Evolutionary conservation across 2,113 vertebrate species (phyloP), one percentile per base, ranked within the genome.

Genomic region (Mormyrus iriodes): DNA sequence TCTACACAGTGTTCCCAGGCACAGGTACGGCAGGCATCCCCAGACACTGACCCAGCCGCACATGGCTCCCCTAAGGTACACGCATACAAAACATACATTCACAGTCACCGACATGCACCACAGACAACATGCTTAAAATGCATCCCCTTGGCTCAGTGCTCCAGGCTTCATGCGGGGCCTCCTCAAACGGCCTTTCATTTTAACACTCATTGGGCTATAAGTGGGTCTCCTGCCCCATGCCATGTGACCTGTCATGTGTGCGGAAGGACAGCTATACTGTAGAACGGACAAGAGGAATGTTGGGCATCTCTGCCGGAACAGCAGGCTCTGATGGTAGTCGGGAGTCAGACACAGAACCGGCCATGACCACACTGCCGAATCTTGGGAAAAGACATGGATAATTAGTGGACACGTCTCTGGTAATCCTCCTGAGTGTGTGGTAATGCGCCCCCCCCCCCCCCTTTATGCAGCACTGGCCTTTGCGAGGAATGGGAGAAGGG

Each of bases 1-100:
- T 90, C 92, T 85, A 86, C 91, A 89, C 92, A 93, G 91, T 90
- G 92, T 82, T 69, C 79, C 35, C 73, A 83, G 49, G 35, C 76
- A 82, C 88, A 89, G 76, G 76, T 44, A 88, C 15, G 10, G n/a
- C n/a, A 27, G 31, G 17, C 7, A 48, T 84, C 82, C 42, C 44
- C 42, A 31, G n/a, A 69, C 61, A 69, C 61, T 31, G n/a, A 69
- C 61, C 46, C 61, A 13, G 27, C 27, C 61, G 31, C 61, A 69
- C 61, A 10, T 31, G 61, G 61, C 61, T 69, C 61, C 61, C 61
- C 79, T 44, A 83, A 83, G 39, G 17, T 24, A 12, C 39, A 83
- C 39, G n/a, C n/a, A n/a, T n/a, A n/a, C n/a, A n/a, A n/a, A n/a
- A n/a, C 15, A 6, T 8, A 8, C 58, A 44, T 19, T 84, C 15